phyloP scores from a whole-genome alignment of 2,113 vertebrate genomes.

The Vireo altiloquus region DNA sequence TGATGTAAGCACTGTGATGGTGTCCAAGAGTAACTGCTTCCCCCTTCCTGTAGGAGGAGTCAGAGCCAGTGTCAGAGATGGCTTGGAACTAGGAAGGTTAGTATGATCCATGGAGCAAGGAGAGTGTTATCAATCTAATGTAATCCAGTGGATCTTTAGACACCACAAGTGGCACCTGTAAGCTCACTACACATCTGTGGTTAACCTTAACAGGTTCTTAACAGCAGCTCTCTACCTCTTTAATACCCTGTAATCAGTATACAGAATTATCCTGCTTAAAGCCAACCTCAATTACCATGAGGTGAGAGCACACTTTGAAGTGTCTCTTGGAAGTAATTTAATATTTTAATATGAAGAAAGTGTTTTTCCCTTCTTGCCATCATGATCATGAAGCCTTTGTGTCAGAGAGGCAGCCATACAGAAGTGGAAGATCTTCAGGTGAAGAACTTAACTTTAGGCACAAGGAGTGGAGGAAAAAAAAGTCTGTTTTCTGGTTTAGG shows the following conservation, averaged over 20 bases:
- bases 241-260: not conserved
- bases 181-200: not conserved
- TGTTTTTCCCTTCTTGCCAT: not conserved
- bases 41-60: not conserved
- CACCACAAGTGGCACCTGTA: not conserved
- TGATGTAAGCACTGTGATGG: not conserved
- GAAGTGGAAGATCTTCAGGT: not conserved
- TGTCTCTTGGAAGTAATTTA: not conserved
- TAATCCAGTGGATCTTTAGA: not conserved
- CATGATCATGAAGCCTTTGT: not conserved
- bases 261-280: slow-evolving; percentile 5
- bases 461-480: not conserved
- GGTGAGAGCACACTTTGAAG: not conserved
- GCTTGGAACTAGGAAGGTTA: not conserved
- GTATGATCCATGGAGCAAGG: not conserved
- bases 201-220: not conserved
- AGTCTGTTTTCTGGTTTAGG: not conserved
- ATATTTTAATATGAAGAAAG: not conserved
- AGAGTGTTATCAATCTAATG: not conserved
- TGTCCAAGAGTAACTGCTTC: not conserved
- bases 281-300: not conserved
- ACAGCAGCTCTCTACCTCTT: not conserved
- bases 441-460: not conserved
- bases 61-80: not conserved
- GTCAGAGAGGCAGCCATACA: not conserved